Conservation (phyloP, 2,888 invertebrate species). For the Diadromus collaris region DNA sequence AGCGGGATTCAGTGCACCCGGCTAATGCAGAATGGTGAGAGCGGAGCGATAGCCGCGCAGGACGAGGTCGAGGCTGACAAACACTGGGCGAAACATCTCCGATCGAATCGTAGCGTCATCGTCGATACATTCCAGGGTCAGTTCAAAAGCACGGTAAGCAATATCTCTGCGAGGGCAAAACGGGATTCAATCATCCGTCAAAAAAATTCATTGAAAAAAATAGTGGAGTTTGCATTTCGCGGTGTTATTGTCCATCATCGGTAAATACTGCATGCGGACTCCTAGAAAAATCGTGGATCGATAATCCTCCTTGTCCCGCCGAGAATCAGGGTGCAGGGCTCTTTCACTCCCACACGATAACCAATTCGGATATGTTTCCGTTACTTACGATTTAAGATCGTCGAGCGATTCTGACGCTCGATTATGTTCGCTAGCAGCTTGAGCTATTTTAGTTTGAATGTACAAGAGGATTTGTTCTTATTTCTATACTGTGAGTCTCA, state of each 20-base stretch:
- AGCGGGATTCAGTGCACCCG: conserved; percentile 70
- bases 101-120: conserved; percentile 82
- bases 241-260: conserved; percentile 57
- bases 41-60: conserved; percentile 74
- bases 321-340: conserved; percentile 65
- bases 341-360: conserved; percentile 61
- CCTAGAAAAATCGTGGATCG: conserved; percentile 68
- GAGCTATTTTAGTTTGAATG: not conserved
- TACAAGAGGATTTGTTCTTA: not conserved
- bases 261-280: conserved; percentile 65
- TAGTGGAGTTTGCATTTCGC: conserved; percentile 65
- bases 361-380: not conserved
- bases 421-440: not conserved
- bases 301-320: conserved; percentile 68
- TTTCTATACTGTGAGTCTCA: not conserved
- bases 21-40: conserved; percentile 70
- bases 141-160: conserved; percentile 84
- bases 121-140: conserved; percentile 85
- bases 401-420: not conserved
- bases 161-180: conserved; percentile 10
- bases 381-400: conserved; percentile 5
- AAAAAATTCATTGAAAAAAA: not conserved
- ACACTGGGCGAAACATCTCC: conserved; percentile 82
- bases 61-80: conserved; percentile 81
- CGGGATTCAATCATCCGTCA: not conserved